Conservation (phyloP, 2,888 invertebrate species). For the Sinhomidia bicolor region DNA sequence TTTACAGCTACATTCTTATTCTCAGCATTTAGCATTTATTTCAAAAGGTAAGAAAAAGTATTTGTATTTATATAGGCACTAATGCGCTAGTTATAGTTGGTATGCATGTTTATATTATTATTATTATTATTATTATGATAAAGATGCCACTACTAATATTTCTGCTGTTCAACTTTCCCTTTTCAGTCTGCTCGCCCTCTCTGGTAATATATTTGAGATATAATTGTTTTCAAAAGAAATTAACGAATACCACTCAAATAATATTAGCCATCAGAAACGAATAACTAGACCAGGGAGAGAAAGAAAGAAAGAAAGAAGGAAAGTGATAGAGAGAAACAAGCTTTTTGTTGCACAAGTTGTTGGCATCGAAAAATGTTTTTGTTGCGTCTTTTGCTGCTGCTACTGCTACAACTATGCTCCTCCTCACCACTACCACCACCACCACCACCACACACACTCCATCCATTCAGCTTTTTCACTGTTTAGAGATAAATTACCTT, state of each 20-base stretch:
- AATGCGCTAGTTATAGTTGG: too few species aligned
- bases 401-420: constrained; percentile 36
- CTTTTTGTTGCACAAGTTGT: constrained; percentile 46
- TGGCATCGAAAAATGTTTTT: constrained; percentile 65
- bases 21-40: too few species aligned
- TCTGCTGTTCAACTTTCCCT: constrained; percentile 21
- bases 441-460: too few species aligned
- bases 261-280: constrained; percentile 80
- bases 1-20: too few species aligned
- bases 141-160: too few species aligned
- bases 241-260: constrained; percentile 76
- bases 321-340: constrained; percentile 53
- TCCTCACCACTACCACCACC: constrained; percentile 3
- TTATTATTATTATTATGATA: too few species aligned
- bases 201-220: constrained; percentile 69
- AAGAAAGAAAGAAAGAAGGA: constrained; percentile 4
- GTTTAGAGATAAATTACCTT: constrained; percentile 70
- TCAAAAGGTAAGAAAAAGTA: background rate
- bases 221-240: constrained; percentile 77
- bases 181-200: constrained; percentile 9
- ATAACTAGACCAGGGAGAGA: constrained; percentile 66
- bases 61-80: background rate
- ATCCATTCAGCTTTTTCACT: constrained; percentile 57
- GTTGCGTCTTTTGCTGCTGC: constrained; percentile 54
- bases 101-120: too few species aligned